Evolutionary conservation across 2,888 invertebrate species (phyloP).

Genomic region (Dasysyrphus tricinctus): DNA sequence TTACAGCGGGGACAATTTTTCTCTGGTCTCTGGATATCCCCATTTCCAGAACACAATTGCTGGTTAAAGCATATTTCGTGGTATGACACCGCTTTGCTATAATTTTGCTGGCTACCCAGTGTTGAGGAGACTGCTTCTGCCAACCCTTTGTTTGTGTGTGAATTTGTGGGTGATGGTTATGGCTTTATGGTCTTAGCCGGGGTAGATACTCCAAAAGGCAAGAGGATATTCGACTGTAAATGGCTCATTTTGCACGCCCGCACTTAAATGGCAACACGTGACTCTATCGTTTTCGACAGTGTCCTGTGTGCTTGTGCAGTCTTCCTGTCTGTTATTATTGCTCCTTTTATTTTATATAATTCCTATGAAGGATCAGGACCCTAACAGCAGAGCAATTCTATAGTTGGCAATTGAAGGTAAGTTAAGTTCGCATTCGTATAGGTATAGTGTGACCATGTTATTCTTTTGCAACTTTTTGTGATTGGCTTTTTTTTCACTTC

Average conservation of each 20-base stretch:
- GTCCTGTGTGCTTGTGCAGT: constrained; percentile 55
- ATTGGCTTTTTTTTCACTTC: constrained; percentile 45
- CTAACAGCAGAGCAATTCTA: constrained; percentile 19
- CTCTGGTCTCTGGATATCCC: constrained; percentile 42
- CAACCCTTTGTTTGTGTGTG: constrained; percentile 61
- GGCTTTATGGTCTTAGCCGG: background rate
- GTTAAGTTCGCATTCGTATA: constrained; percentile 33
- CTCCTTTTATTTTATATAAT: constrained; percentile 76
- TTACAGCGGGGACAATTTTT: constrained; percentile 50
- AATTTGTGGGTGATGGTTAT: constrained; percentile 10
- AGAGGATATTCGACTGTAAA: constrained; percentile 74
- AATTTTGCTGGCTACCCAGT: constrained; percentile 61
- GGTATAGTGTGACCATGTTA: constrained; percentile 48
- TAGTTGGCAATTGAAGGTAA: constrained; percentile 49
- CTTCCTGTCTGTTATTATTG: constrained; percentile 75
- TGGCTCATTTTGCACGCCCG: constrained; percentile 81
- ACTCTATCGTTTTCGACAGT: constrained; percentile 78
- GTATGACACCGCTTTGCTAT: constrained; percentile 69
- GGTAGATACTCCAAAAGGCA: constrained; percentile 36
- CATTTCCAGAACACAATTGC: constrained; percentile 66
- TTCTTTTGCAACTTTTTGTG: constrained; percentile 65
- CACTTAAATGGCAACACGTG: constrained; percentile 82
- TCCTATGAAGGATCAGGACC: constrained; percentile 59
- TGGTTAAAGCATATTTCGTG: constrained; percentile 73
- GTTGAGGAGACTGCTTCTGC: constrained; percentile 16